phyloP scores from a whole-genome alignment of 2,888 invertebrate species.

The Tortricodes alternella region DNA sequence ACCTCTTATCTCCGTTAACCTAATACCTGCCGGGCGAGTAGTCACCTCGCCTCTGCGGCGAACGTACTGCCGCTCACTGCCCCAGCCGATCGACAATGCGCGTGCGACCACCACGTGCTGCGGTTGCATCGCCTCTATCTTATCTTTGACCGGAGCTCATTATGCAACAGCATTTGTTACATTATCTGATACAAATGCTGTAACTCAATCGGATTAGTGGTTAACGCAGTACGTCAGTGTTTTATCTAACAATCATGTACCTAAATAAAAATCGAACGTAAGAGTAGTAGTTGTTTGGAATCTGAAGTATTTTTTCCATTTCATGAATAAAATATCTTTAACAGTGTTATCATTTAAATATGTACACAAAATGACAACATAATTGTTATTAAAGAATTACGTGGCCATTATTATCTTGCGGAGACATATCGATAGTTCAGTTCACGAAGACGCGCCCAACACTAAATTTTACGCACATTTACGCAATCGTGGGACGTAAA shows the following conservation, averaged over 20 bases:
- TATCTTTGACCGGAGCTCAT: conserved; percentile 5
- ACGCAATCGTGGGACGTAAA: too few species aligned
- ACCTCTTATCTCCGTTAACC: conserved; percentile 65
- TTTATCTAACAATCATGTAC: too few species aligned
- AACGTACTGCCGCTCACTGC: not conserved
- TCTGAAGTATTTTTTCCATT: too few species aligned
- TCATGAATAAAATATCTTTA: too few species aligned
- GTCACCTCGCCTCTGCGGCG: conserved; percentile 10
- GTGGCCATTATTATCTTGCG: too few species aligned
- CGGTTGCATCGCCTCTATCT: conserved; percentile 21
- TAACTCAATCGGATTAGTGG: conserved; percentile 7
- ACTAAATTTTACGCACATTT: too few species aligned
- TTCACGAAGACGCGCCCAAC: too few species aligned
- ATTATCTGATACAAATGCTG: conserved; percentile 15
- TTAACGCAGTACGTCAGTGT: not conserved
- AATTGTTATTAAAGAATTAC: too few species aligned
- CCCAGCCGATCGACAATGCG: not conserved
- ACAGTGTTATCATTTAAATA: too few species aligned
- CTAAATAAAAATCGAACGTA: not conserved
- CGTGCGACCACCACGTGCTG: conserved; percentile 14
- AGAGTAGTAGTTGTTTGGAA: not conserved
- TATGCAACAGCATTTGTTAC: not conserved
- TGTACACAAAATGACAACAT: too few species aligned
- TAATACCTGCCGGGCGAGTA: conserved; percentile 45
- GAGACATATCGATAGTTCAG: too few species aligned